Percentiles rank a stretch among this genome's conserved stretches.
phyloP scores from a whole-genome alignment of 2,797 vertebrate species.

The Dallia pectoralis region DNA sequence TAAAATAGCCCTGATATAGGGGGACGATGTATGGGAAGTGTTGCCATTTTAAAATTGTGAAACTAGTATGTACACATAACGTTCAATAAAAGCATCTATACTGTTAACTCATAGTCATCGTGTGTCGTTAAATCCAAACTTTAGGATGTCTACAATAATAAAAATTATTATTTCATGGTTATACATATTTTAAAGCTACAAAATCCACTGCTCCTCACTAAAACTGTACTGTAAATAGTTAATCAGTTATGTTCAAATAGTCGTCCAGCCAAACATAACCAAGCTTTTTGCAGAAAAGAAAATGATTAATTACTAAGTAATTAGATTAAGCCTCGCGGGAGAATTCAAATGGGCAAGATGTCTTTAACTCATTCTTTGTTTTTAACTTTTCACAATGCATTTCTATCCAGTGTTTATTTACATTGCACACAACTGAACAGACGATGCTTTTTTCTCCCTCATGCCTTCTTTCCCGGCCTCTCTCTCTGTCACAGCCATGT shows the following conservation, averaged over 20 bases:
- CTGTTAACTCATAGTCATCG: no score
- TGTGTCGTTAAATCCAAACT: no score
- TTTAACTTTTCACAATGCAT: not conserved
- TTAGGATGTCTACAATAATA: no score
- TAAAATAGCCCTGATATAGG: no score
- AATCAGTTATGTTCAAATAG: conserved; percentile 49
- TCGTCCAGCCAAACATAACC: conserved; percentile 40
- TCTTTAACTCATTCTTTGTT: conserved; percentile 24
- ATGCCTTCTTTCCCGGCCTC: not conserved
- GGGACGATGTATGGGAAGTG: no score
- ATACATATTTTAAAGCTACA: conserved; percentile 37
- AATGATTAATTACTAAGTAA: conserved; percentile 61
- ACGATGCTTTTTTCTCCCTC: not conserved
- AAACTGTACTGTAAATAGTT: conserved; percentile 27
- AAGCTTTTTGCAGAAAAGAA: conserved; percentile 41
- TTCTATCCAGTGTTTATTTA: not conserved
- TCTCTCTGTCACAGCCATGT: conserved; percentile 84
- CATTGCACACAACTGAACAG: not conserved
- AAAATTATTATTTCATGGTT: no score
- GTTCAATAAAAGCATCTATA: no score
- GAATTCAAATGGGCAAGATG: conserved; percentile 27
- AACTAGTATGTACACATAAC: no score
- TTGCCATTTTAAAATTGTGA: no score
- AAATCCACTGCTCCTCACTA: conserved; percentile 18
- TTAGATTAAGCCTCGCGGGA: conserved; percentile 51